Conservation (phyloP, 64 coral and sea anemone genomes). For the Pachyseris speciosa region DNA sequence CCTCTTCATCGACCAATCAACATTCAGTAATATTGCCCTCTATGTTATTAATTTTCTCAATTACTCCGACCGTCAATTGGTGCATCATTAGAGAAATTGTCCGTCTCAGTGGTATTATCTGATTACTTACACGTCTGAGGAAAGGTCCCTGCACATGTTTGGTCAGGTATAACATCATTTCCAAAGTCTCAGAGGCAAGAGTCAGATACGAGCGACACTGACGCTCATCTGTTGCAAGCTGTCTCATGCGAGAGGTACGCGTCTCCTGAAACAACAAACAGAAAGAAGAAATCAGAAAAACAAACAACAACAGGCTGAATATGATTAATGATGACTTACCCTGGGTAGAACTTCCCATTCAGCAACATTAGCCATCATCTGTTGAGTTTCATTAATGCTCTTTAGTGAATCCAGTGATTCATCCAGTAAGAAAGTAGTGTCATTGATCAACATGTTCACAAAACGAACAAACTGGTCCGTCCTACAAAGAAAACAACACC, state of each 20-base stretch:
- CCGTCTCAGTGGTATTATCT: too few species aligned
- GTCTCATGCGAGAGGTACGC: constrained; percentile 87
- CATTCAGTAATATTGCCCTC: too few species aligned
- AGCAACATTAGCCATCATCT: constrained; percentile 79
- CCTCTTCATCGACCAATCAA: too few species aligned
- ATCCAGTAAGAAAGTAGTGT: constrained; percentile 96
- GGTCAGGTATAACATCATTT: constrained; percentile 98
- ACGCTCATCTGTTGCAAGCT: constrained; percentile 87
- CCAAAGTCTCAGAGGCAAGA: constrained; percentile 90
- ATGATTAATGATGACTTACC: constrained; percentile 45
- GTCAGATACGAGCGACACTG: constrained; percentile 97
- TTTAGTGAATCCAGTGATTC: constrained; percentile 95
- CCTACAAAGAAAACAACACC: constrained; percentile 40
- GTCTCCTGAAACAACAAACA: constrained; percentile 63
- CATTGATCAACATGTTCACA: constrained; percentile 99
- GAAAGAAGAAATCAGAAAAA: neutral
- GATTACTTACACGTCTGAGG: constrained; percentile 84
- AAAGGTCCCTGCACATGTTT: constrained; percentile 84
- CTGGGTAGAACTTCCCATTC: constrained; percentile 91
- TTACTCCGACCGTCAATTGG: too few species aligned
- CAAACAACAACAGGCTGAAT: neutral
- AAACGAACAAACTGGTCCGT: constrained; percentile 94
- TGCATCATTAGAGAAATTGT: neutral
- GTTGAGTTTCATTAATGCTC: constrained; percentile 97
- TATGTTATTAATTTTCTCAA: too few species aligned